phyloP scores from a whole-genome alignment of 1,140 invertebrate species.

The Conus betulinus region DNA sequence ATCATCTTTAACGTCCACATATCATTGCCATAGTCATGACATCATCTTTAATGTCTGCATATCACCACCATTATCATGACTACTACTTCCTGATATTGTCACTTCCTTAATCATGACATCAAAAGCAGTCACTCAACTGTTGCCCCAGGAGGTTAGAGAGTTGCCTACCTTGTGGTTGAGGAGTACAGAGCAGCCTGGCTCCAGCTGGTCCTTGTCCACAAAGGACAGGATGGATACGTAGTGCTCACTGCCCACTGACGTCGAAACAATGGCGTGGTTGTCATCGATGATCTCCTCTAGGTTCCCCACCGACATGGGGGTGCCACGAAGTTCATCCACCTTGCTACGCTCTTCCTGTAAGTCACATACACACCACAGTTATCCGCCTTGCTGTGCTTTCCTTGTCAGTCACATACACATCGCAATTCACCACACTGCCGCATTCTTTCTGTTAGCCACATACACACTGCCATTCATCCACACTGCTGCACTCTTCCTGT shows the following conservation, averaged over 20 bases:
- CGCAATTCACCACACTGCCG: too few species aligned
- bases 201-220: conserved; percentile 99
- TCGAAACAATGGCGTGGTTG: conserved; percentile 99
- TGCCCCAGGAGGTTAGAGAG: too few species aligned
- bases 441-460: too few species aligned
- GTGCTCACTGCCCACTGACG: conserved; percentile 99
- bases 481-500: too few species aligned
- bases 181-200: conserved; percentile 98
- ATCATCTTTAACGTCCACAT: background rate
- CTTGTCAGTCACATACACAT: background rate
- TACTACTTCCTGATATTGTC: too few species aligned
- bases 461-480: too few species aligned
- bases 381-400: background rate
- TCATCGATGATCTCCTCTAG: conserved; percentile 99
- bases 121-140: too few species aligned
- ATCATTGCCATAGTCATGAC: too few species aligned
- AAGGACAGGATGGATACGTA: conserved; percentile 99
- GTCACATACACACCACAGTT: background rate
- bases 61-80: background rate
- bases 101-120: too few species aligned
- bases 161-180: conserved; percentile 95
- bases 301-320: conserved; percentile 99
- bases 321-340: conserved; percentile 98
- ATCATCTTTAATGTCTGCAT: too few species aligned
- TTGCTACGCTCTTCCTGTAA: conserved; percentile 89